These are phyloP conservation scores for Pygmarrhopalites habei DNA, from an alignment of 1,140 invertebrate species.

Conservation along the genomic window DNA sequence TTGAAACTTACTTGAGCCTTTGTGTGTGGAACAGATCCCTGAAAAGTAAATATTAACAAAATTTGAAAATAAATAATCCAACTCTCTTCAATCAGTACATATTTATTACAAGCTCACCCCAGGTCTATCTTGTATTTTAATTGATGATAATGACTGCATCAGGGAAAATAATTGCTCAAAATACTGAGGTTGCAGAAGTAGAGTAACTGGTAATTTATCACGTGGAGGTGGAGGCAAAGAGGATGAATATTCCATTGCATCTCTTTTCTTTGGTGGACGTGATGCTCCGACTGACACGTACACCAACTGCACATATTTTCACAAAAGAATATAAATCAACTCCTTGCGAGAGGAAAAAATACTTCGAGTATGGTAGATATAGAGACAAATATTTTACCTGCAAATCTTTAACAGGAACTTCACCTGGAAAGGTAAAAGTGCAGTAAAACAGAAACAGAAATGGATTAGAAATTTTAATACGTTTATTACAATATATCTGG, in stretches of 20 bases:
- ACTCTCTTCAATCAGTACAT: no score
- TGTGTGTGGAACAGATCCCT: conserved; percentile 73
- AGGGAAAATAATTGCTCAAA: conserved; percentile 83
- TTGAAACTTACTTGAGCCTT: conserved; percentile 89
- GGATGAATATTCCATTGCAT: conserved; percentile 64
- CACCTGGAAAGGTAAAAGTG: no score
- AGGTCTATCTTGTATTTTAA: conserved; percentile 63
- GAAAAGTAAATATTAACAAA: no score
- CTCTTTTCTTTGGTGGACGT: conserved; percentile 55
- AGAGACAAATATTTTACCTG: conserved; percentile 45
- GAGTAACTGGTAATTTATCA: conserved; percentile 72
- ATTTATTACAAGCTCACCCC: conserved; percentile 49
- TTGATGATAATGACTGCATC: conserved; percentile 78
- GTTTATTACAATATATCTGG: no score
- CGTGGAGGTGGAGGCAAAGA: conserved; percentile 68
- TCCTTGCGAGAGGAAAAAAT: no score
- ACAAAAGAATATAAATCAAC: conserved; percentile 55
- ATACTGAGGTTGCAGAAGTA: conserved; percentile 74
- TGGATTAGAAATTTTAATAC: no score
- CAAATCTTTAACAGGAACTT: conserved; percentile 82
- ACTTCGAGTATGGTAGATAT: no score
- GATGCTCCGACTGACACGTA: conserved; percentile 79
- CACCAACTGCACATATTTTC: conserved; percentile 59
- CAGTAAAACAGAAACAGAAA: no score
- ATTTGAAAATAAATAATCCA: no score